Conservation (phyloP, 30 jellyfish, hydroid and myxozoan species). For the Mastigias papua region DNA sequence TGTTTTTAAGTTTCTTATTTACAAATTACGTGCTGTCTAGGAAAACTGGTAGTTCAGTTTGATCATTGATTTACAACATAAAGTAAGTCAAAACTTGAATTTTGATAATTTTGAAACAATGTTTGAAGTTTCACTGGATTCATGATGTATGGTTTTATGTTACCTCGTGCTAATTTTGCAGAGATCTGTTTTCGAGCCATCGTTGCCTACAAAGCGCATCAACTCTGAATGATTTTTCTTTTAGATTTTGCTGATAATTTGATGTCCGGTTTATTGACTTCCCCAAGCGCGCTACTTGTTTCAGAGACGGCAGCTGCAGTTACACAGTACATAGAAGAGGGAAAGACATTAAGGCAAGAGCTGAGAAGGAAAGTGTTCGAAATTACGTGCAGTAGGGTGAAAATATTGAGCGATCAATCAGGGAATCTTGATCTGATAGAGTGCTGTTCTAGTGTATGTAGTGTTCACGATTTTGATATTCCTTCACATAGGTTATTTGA, state of each 20-base stretch:
- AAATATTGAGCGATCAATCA: neutral
- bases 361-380: neutral
- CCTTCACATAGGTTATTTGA: conserved; percentile 1
- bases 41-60: too few species aligned
- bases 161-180: too few species aligned
- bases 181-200: too few species aligned
- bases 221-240: neutral
- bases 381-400: neutral
- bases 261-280: neutral
- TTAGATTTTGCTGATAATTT: neutral
- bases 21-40: too few species aligned
- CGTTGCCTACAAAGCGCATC: too few species aligned
- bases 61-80: too few species aligned
- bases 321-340: neutral
- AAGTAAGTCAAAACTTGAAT: too few species aligned
- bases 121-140: too few species aligned
- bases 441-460: neutral
- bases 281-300: neutral
- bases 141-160: too few species aligned
- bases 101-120: too few species aligned
- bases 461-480: neutral
- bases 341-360: neutral
- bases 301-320: conserved; percentile 24
- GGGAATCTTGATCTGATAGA: neutral
- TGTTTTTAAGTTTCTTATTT: too few species aligned